Evolutionary conservation across 2,797 vertebrate species (phyloP), one percentile per base, ranked within the genome.

Genomic region (Enteromius unitaeniatus): DNA sequence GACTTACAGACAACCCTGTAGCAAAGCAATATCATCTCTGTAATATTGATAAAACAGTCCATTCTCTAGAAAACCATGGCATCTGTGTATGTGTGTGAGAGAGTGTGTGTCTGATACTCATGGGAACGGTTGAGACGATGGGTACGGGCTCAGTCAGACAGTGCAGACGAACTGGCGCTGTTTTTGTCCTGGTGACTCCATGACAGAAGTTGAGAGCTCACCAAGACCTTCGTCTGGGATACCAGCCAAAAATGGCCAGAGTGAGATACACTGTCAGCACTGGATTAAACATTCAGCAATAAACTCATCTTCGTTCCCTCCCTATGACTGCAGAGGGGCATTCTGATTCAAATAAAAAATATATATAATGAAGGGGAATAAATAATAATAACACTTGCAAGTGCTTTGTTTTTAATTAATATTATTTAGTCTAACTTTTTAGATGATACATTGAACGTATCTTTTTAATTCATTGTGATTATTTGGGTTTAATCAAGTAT

Each of bases 111-210:
- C 49, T 89, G 91, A 95, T 92, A 92, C 89, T 85, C 92, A 89
- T 94, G 92, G 90, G 92, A 93, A 92, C 84, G 83, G 49, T 67
- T 6, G 83, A 86, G 88, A 88, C 90, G 88, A 91, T 86, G 88
- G 88, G 58, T 72, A 49, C 28, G 49, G 74, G 28, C 79, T 86
- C 87, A 0, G 76, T 74, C 85, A 86, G 67, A 68, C 82, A 80
- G 86, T 77, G 93, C 91, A 91, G 92, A 90, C 92, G 88, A 89
- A 81, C 92, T 90, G 93, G 84, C 91, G 92, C 90, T 89, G 91
- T 86, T 91, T 92, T 89, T 91, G 92, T 93, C 89, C 87, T 83
- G 81, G 83, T 88, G 89, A 90, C 87, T 91, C 89, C 84, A 90
- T 93, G 93, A 92, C 91, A 91, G 89, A 91, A 76, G 86, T 68